phyloP scores from a whole-genome alignment of 2,113 vertebrate species.

The Aptenodytes forsteri region DNA sequence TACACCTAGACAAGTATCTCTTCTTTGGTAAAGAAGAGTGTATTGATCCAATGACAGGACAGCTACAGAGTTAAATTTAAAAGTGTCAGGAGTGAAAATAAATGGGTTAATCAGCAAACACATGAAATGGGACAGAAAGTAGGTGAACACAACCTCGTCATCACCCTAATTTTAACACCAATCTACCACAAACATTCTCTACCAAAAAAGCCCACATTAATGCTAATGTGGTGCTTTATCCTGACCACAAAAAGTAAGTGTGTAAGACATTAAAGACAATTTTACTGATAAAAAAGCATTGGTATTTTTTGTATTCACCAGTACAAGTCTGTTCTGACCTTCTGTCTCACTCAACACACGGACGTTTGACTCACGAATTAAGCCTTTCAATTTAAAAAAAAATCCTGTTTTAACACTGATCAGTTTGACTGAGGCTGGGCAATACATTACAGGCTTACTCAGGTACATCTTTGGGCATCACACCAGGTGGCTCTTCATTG shows the following conservation, averaged over 20 bases:
- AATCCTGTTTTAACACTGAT: neutral
- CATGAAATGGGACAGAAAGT: neutral
- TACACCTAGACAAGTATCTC: neutral
- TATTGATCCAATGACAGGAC: neutral
- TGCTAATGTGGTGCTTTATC: neutral
- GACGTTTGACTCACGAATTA: neutral
- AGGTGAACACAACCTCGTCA: neutral
- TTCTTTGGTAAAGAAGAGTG: neutral
- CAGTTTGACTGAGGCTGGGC: neutral
- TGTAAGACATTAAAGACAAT: neutral
- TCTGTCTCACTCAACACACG: neutral
- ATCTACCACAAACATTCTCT: neutral
- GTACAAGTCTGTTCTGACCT: neutral
- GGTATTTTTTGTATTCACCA: neutral
- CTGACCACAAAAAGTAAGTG: rapidly evolving
- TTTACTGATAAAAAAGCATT: neutral
- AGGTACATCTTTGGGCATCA: neutral
- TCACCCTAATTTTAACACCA: neutral
- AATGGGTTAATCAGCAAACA: neutral
- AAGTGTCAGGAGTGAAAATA: neutral
- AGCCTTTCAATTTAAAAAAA: neutral
- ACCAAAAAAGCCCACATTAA: neutral
- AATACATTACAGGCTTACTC: neutral
- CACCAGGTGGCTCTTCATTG: neutral
- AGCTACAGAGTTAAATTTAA: neutral